A percentile compares a stretch with the other conserved stretches of the same genome.
Evolutionary conservation across 2,888 invertebrate genomes (phyloP).

Genomic region (Macrophya annulata): DNA sequence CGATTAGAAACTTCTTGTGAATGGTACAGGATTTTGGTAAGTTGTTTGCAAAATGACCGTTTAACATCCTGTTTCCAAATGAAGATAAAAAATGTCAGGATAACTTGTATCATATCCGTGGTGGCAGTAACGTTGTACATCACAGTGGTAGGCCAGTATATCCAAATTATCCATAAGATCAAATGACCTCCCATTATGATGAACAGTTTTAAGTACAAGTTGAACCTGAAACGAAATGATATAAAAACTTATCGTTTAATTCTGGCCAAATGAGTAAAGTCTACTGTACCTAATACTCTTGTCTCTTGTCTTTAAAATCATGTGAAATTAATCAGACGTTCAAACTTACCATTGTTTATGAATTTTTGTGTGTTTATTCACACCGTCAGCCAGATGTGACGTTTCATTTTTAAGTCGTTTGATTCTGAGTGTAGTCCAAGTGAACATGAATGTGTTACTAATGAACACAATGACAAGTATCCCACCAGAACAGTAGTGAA

Average conservation of each 20-base stretch:
- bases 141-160: not conserved
- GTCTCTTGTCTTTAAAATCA: not conserved
- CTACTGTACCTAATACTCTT: too few relatives aligned
- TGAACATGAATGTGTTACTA: not conserved
- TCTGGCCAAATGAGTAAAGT: not conserved
- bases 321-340: not conserved
- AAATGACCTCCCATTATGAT: not conserved
- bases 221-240: constrained; percentile 3
- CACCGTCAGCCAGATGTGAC: not conserved
- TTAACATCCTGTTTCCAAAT: not conserved
- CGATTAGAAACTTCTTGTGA: too few relatives aligned
- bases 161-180: not conserved
- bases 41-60: not conserved
- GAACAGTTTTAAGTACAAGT: constrained; percentile 1
- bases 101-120: not conserved
- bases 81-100: not conserved
- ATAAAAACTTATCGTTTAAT: not conserved
- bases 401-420: not conserved
- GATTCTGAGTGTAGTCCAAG: not conserved
- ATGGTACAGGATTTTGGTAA: not conserved
- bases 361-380: not conserved
- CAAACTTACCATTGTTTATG: not conserved
- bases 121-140: not conserved
- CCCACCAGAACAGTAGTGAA: not conserved
- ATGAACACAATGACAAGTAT: not conserved